Evolutionary conservation across 2,888 invertebrate genomes (phyloP), one percentile per base, ranked within the genome.

Genomic region (Habrosyne pyritoides): DNA sequence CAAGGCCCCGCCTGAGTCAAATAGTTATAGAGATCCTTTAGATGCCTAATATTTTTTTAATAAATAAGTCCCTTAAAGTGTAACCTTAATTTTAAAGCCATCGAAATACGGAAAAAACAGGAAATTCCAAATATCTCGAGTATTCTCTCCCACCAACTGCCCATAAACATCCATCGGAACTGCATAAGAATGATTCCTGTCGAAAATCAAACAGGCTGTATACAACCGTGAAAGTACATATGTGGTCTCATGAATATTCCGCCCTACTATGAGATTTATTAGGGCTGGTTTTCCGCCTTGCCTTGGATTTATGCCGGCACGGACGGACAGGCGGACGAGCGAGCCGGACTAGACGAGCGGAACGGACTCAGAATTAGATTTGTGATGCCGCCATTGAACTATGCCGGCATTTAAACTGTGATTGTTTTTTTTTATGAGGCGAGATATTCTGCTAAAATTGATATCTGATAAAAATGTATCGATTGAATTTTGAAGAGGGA

Each of bases 241-340:
- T 53, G 68, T 58, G 64, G 61, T 59, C 67, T 77, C 79, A 79
- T 80, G 80, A 80, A 80, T 80, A 80, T 80, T 79, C 78, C 63
- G 66, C 70, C 74, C 66, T 67, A 60, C 66, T 54, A 59, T 57
- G 67, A 76, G 80, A 80, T 80, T 80, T 80, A 80, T 78, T 66
- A 66, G 63, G 67, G 52, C 59, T 59, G 63, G 73, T 64, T 72
- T 72, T 61, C 76, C 73, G 71, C 78, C 79, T 80, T 75, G 65
- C 66, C 42, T 18, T 50, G 21, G 50, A 50, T 50, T 50, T 50
- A 50, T 50, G 50, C 10, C 28, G 28, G 30, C 21, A 18, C 28
- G 30, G 28, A 28, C 50, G 49, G 49, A 28, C 21, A 21, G 47
- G 10, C 18, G 42, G 42, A 14, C 18, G 18, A 42, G 42, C 2